Conservation (phyloP, 2,113 vertebrate species). For the Tychaedon coryphoeus region DNA sequence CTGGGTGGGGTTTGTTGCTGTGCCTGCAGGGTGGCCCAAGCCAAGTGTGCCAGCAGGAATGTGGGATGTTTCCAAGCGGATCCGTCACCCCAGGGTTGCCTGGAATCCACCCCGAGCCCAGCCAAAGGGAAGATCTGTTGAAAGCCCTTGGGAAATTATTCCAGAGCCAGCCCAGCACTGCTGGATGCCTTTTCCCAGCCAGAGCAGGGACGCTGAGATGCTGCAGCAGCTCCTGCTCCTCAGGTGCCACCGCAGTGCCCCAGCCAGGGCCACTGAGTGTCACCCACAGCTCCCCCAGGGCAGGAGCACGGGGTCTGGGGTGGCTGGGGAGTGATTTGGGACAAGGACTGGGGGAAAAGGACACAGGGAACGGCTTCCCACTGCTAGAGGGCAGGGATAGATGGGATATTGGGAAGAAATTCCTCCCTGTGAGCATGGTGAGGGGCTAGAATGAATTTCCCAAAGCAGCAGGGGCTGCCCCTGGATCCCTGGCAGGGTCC, state of each 20-base stretch:
- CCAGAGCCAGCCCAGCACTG: not conserved
- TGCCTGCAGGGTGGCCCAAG: not conserved
- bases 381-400: not conserved
- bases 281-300: not conserved
- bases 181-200: not conserved
- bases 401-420: not conserved
- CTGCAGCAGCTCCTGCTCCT: not conserved
- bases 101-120: rapidly evolving
- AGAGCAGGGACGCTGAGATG: not conserved
- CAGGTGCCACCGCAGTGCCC: rapidly evolving
- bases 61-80: not conserved
- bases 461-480: not conserved
- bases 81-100: not conserved
- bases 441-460: not conserved
- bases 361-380: not conserved
- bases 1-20: not conserved
- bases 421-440: rapidly evolving
- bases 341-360: not conserved
- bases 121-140: not conserved
- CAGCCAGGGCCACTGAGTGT: not conserved
- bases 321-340: not conserved
- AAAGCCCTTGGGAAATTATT: not conserved
- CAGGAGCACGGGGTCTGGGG: not conserved
- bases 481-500: not conserved
- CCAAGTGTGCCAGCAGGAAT: not conserved